Evolutionary conservation across 1,140 invertebrate genomes (phyloP).

Genomic region (Drosophila teissieri): DNA sequence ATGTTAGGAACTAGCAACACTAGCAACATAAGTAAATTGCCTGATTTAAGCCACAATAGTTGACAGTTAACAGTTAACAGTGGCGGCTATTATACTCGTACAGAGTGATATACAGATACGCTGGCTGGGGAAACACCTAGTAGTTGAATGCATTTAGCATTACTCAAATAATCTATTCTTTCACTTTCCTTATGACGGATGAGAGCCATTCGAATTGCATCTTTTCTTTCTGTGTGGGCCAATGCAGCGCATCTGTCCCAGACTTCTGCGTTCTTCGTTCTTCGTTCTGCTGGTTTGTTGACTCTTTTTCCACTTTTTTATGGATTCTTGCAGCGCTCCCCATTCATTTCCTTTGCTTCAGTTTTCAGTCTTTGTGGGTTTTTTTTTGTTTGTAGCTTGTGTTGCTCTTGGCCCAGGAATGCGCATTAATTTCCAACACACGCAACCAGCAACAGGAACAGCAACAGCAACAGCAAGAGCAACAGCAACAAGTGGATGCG

Average conservation of each 20-base stretch:
- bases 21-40: neutral
- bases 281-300: slow-evolving; percentile 6
- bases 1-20: slow-evolving; percentile 6
- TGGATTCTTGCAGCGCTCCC: slow-evolving; percentile 21
- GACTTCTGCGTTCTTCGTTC: neutral
- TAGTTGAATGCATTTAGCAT: no score
- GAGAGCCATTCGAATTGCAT: neutral
- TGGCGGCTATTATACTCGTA: neutral
- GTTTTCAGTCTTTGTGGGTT: slow-evolving; percentile 9
- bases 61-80: neutral
- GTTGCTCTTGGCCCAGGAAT: slow-evolving; percentile 33
- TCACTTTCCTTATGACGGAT: neutral
- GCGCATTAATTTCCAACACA: slow-evolving; percentile 53
- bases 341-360: slow-evolving; percentile 34
- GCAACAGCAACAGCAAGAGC: neutral
- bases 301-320: neutral
- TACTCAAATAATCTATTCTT: neutral
- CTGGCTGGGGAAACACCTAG: neutral
- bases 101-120: neutral
- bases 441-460: slow-evolving; percentile 26
- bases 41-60: neutral
- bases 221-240: slow-evolving; percentile 3
- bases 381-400: slow-evolving; percentile 1
- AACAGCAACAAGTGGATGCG: slow-evolving; percentile 30
- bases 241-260: slow-evolving; percentile 17